Evolutionary conservation across 2,113 vertebrate genomes (phyloP), one percentile per base, ranked within the genome.

Genomic region (Grantiella picta): DNA sequence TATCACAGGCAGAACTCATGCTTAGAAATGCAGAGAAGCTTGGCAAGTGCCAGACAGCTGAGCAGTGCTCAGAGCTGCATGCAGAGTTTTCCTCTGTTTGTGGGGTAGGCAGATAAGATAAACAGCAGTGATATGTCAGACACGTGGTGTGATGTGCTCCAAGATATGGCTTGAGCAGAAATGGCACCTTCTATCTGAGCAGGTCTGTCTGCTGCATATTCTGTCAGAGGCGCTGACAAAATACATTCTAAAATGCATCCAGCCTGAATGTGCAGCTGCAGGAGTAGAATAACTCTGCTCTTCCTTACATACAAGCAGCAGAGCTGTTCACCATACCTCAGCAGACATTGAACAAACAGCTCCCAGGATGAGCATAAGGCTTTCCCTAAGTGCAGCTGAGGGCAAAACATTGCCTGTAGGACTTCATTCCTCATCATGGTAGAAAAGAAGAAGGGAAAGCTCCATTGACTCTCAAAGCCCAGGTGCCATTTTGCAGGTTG

Each of bases 381-480:
- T 59, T 90, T 66, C 66, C 68, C 40, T 28, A 52, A 80, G 68
- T 36, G 25, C 75, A 66, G 52, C 56, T 66, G 42, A 61, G 29
- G 50, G 35, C 33, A 70, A 47, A 77, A 15, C 2, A 2, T 35
- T 61, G 57, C 33, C 66, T 47, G 12, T 33, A 35, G 42, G 54
- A 85, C 11, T 70, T 91, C 69, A n/a, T 71, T 89, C 66, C 53
- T 0, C 0, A 45, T 57, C 1, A 0, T 50, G 57, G 59, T 5
- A 40, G 54, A 65, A 47, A 42, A 65, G 57, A 36, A 68, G n/a
- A 40, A 54, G 38, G 40, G 20, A 78, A 95, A 94, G 52, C 21
- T 91, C 57, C 1, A 0, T 11, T n/a, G 69, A 28, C 7, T 81
- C 33, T 73, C 24, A 65, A 79, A 80, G 66, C 49, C 27, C 53